Conservation (phyloP, 2,888 invertebrate genomes). For the Coelogynopora nodosa region DNA sequence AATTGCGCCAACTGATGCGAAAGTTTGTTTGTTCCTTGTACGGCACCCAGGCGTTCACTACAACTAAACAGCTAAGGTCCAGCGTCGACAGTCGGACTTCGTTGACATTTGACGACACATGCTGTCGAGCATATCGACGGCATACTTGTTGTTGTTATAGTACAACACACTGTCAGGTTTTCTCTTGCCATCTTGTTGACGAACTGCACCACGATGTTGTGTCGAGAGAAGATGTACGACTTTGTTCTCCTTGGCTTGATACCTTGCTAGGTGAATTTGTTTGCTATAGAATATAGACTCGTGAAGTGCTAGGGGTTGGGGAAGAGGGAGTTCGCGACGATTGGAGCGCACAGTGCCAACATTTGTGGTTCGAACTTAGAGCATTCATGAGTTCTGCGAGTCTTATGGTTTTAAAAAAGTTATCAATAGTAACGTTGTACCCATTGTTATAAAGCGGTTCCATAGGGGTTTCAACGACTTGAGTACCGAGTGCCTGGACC, state of each 20-base stretch:
- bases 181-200: slow-evolving; percentile 15
- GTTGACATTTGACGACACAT: neutral
- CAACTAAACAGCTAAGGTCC: neutral
- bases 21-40: neutral
- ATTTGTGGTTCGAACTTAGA: slow-evolving; percentile 9
- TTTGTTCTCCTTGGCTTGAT: neutral
- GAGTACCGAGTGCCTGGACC: neutral
- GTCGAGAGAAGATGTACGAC: slow-evolving; percentile 16
- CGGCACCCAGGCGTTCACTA: neutral
- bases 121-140: neutral
- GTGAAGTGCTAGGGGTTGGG: neutral
- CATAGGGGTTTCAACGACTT: slow-evolving; percentile 9
- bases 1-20: neutral
- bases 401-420: slow-evolving; percentile 1
- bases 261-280: neutral
- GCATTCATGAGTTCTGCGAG: slow-evolving; percentile 1
- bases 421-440: slow-evolving; percentile 8
- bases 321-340: neutral
- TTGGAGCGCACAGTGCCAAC: neutral
- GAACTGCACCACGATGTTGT: neutral
- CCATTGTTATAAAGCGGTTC: slow-evolving; percentile 26
- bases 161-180: neutral
- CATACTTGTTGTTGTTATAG: slow-evolving; percentile 25
- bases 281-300: slow-evolving; percentile 9
- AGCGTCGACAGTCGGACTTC: neutral